Evolutionary conservation across 2,888 invertebrate genomes (phyloP).

Genomic region (Automeris io): DNA sequence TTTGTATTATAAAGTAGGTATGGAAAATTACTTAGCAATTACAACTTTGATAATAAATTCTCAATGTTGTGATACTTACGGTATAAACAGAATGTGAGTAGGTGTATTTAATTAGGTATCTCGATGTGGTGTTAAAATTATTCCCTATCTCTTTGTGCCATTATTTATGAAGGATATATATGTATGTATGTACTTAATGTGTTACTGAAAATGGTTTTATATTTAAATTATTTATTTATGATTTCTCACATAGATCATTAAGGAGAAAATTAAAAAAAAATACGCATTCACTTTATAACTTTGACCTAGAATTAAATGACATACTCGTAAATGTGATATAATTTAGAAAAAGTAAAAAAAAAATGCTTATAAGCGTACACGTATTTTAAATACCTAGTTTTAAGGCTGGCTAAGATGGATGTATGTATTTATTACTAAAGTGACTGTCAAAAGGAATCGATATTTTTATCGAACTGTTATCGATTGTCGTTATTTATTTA

Average conservation of each 20-base stretch:
- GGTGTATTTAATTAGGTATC: slow-evolving; percentile 6
- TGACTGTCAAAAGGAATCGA: slow-evolving; percentile 9
- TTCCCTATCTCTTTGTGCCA: slow-evolving; percentile 42
- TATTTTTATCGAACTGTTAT: slow-evolving; percentile 9
- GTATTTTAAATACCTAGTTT: slow-evolving; percentile 28
- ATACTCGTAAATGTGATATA: slow-evolving; percentile 73
- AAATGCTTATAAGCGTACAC: slow-evolving; percentile 54
- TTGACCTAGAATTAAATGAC: slow-evolving; percentile 47
- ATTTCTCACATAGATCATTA: slow-evolving; percentile 34
- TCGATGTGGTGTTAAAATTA: slow-evolving; percentile 10
- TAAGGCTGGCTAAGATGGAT: neutral
- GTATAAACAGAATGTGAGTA: neutral
- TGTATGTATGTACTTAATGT: slow-evolving; percentile 37
- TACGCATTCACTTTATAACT: slow-evolving; percentile 43
- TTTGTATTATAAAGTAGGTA: too few relatives aligned
- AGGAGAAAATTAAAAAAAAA: slow-evolving; percentile 38
- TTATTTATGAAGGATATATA: slow-evolving; percentile 18
- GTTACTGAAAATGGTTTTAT: slow-evolving; percentile 31
- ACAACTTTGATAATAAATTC: neutral
- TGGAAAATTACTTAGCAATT: too few relatives aligned
- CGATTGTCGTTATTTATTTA: neutral
- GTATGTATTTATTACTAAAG: neutral
- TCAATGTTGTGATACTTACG: neutral
- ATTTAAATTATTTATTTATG: slow-evolving; percentile 28
- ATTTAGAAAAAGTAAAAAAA: slow-evolving; percentile 54